phyloP scores from a whole-genome alignment of 2,888 invertebrate species.

The Ametastegia equiseti region DNA sequence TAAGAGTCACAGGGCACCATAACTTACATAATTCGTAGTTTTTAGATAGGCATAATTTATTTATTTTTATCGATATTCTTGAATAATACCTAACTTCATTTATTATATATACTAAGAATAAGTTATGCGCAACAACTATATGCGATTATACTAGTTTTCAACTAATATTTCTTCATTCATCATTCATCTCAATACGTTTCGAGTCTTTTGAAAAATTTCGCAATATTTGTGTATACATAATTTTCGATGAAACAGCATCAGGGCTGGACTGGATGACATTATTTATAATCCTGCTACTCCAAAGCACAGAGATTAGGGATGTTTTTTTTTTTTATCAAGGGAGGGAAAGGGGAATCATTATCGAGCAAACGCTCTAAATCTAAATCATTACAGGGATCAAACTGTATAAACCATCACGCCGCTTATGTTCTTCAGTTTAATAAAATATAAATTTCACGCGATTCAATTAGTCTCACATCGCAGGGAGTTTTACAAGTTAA shows the following conservation, averaged over 20 bases:
- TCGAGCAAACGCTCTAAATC: neutral
- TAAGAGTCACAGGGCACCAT: slow-evolving; percentile 37
- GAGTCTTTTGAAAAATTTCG: neutral
- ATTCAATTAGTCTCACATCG: slow-evolving; percentile 48
- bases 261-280: slow-evolving; percentile 3
- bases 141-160: neutral
- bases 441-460: slow-evolving; percentile 56
- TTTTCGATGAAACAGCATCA: neutral
- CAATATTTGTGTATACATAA: neutral
- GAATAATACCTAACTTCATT: slow-evolving; percentile 17
- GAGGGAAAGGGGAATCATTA: neutral
- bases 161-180: neutral
- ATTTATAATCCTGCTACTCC: slow-evolving; percentile 26
- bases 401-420: slow-evolving; percentile 34
- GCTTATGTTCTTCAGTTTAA: slow-evolving; percentile 51
- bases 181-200: neutral
- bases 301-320: slow-evolving; percentile 24
- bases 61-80: slow-evolving; percentile 19
- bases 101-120: slow-evolving; percentile 29
- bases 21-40: slow-evolving; percentile 40
- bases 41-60: slow-evolving; percentile 34
- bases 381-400: slow-evolving; percentile 9
- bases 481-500: slow-evolving; percentile 52
- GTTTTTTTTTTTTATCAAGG: neutral
- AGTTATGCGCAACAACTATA: slow-evolving; percentile 15